Evolutionary conservation across 2,113 vertebrate species (phyloP), one percentile per base, ranked within the genome.

Genomic region (Malurus alboscapulatus): DNA sequence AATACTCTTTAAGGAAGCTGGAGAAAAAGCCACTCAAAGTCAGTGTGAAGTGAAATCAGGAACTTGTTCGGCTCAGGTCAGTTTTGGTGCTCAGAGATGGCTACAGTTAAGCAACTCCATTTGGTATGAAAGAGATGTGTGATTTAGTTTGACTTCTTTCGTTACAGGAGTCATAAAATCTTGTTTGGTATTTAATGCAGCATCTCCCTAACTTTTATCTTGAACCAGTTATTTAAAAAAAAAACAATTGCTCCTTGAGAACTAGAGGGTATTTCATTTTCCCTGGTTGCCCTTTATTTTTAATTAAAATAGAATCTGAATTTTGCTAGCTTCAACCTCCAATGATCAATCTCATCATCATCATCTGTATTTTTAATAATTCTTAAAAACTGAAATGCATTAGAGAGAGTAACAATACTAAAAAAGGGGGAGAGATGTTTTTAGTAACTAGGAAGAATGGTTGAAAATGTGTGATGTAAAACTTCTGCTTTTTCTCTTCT

Each of bases 21-120:
- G 32, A 53, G 67, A 51, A 88, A 83, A 80, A 22, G 3, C 26
- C 27, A 3, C 72, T 88, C 47, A 58, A 80, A 91, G 59, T 72
- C 38, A 65, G 22, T 5, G 2, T 78, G 48, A 88, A 71, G 30
- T 87, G 61, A 92, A 96, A 94, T 4, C 6, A 84, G 83, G 89
- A 95, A 94, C 92, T 95, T 67, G 15, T 45, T 84, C 84, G 61
- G 45, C 17, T 88, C n/a, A 57, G 68, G 66, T 94, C n/a, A 26
- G 36, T 50, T 90, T 92, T 87, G 53, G 38, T 62, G 45, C 16
- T 80, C 9, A 20, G 63, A 90, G 86, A 74, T 62, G 38, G 29
- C 54, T 68, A 30, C 30, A 30, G 58, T 57, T 74, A 24, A 68
- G 61, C 47, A 74, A 16, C 30, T 73, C 38, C 0, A 2, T 69